Evolutionary conservation across 2,888 invertebrate species (phyloP).

Genomic region (Agonopterix heracliana): DNA sequence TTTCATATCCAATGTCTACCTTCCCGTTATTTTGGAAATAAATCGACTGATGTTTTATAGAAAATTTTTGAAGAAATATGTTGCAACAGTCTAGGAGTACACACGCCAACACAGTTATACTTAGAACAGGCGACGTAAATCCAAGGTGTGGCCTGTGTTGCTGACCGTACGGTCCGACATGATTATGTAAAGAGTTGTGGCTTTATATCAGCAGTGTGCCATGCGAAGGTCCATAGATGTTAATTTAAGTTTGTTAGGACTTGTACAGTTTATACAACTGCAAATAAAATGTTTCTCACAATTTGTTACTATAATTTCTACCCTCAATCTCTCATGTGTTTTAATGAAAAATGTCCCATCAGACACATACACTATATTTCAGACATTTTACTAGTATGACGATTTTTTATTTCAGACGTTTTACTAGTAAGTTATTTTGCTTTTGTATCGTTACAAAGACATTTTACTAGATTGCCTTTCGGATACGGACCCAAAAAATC

Average conservation of each 20-base stretch:
- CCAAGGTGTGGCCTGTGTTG: constrained; percentile 2
- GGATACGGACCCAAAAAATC: too few species aligned
- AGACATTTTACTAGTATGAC: too few species aligned
- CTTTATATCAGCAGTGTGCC: constrained; percentile 62
- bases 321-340: too few species aligned
- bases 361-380: too few species aligned
- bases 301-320: constrained; percentile 31
- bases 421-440: too few species aligned
- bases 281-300: constrained; percentile 74
- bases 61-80: constrained; percentile 28
- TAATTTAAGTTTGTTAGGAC: constrained; percentile 75
- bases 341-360: too few species aligned
- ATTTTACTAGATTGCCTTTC: too few species aligned
- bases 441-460: too few species aligned
- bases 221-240: constrained; percentile 74
- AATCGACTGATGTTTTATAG: constrained; percentile 44
- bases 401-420: too few species aligned
- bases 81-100: constrained; percentile 35
- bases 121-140: background rate
- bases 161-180: background rate
- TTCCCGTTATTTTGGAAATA: background rate
- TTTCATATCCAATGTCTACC: background rate
- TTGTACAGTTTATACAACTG: constrained; percentile 78
- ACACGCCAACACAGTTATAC: constrained; percentile 6
- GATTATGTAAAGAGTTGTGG: constrained; percentile 15